phyloP scores from a whole-genome alignment of 2,797 vertebrate genomes.

The Apodemus agrarius region DNA sequence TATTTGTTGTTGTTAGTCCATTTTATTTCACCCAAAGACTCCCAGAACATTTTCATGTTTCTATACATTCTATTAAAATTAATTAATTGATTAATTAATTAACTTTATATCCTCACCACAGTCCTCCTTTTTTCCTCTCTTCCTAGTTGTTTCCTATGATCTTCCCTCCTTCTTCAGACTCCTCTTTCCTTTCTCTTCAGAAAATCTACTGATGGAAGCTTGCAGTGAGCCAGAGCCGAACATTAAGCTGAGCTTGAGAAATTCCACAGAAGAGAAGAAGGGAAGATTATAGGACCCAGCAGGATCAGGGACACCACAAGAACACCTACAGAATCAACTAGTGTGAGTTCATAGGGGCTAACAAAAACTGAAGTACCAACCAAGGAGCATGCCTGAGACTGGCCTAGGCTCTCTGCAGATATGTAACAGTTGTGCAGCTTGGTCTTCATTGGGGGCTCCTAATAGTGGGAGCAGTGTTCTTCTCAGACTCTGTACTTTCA shows the following conservation, averaged over 20 bases:
- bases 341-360: not conserved
- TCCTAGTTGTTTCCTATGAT: not conserved
- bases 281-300: not conserved
- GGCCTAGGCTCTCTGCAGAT: not conserved
- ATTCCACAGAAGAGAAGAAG: not conserved
- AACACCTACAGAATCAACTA: not conserved
- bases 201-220: not conserved
- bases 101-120: not conserved
- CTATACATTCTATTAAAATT: not conserved
- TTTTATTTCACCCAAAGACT: not conserved
- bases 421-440: not conserved
- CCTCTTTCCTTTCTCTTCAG: not conserved
- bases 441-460: not conserved
- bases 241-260: not conserved
- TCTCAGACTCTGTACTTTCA: not conserved
- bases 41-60: not conserved
- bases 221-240: not conserved
- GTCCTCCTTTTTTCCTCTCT: not conserved
- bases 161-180: not conserved
- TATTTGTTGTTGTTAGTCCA: not conserved
- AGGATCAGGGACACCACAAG: not conserved
- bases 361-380: not conserved
- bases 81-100: not conserved
- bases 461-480: not conserved
- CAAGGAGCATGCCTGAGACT: not conserved